phyloP scores from a whole-genome alignment of 2,888 invertebrate species.

The Eupithecia centaureata region DNA sequence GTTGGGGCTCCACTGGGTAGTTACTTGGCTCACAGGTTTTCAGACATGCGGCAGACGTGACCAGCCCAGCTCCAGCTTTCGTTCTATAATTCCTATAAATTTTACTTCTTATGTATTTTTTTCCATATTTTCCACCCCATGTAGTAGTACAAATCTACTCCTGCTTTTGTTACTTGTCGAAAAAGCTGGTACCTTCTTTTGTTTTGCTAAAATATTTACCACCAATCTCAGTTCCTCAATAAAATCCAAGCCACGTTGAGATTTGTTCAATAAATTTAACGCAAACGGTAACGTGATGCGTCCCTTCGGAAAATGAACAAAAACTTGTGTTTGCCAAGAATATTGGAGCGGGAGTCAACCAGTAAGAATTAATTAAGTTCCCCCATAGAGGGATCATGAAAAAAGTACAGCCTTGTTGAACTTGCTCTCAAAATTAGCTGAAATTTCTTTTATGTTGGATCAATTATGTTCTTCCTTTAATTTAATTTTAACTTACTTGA shows the following conservation, averaged over 20 bases:
- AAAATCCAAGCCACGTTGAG: conserved; percentile 25
- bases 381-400: conserved; percentile 27
- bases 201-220: conserved; percentile 9
- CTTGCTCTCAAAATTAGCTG: conserved; percentile 4
- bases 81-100: no score
- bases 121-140: background rate
- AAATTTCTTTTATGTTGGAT: background rate
- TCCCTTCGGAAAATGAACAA: conserved; percentile 44
- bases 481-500: background rate
- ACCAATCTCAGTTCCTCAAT: conserved; percentile 10
- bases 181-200: background rate
- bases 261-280: conserved; percentile 36
- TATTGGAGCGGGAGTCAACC: conserved; percentile 55
- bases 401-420: conserved; percentile 11
- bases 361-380: conserved; percentile 73
- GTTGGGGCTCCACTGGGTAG: no score
- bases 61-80: no score
- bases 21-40: no score
- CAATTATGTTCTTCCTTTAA: background rate
- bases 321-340: conserved; percentile 50
- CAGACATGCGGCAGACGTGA: no score
- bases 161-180: background rate
- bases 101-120: no score
- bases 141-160: background rate
- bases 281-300: conserved; percentile 33